Evolutionary conservation across 1,140 invertebrate species (phyloP).

Genomic region (Euwallacea fornicatus): DNA sequence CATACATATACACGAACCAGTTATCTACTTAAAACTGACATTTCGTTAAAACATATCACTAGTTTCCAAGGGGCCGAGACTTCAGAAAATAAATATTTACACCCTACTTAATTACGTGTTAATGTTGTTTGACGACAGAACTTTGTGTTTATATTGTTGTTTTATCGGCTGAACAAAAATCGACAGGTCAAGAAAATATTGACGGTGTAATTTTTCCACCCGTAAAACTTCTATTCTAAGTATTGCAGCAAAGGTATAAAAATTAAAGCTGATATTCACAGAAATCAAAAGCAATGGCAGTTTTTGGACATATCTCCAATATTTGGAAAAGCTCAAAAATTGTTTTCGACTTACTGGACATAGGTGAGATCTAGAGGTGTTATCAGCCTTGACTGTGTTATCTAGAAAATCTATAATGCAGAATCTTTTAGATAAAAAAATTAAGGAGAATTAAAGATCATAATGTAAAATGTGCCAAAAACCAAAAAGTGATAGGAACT

Average conservation of each 20-base stretch:
- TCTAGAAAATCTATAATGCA: slow-evolving; percentile 8
- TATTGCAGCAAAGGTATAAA: slow-evolving; percentile 21
- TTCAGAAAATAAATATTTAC: slow-evolving; percentile 2
- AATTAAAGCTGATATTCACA: slow-evolving; percentile 29
- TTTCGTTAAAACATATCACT: slow-evolving; percentile 2
- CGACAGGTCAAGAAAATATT: no score
- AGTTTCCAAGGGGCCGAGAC: neutral
- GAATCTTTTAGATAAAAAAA: slow-evolving; percentile 16
- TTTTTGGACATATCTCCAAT: slow-evolving; percentile 8
- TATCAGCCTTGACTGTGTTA: slow-evolving; percentile 28
- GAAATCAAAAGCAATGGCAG: slow-evolving; percentile 29
- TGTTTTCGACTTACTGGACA: slow-evolving; percentile 17
- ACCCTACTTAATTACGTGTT: neutral
- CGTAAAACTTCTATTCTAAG: neutral
- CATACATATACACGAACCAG: slow-evolving; percentile 6
- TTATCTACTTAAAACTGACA: neutral
- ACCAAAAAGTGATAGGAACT: no score
- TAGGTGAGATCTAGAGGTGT: slow-evolving; percentile 24
- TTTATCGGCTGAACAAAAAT: no score
- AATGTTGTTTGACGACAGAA: neutral
- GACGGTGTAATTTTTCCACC: no score
- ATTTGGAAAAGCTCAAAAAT: slow-evolving; percentile 22
- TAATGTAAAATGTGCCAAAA: neutral
- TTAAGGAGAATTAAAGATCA: slow-evolving; percentile 12
- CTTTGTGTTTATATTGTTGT: no score